Evolutionary conservation across 2,888 invertebrate genomes (phyloP).

Genomic region (Ichneumoninae sp.): DNA sequence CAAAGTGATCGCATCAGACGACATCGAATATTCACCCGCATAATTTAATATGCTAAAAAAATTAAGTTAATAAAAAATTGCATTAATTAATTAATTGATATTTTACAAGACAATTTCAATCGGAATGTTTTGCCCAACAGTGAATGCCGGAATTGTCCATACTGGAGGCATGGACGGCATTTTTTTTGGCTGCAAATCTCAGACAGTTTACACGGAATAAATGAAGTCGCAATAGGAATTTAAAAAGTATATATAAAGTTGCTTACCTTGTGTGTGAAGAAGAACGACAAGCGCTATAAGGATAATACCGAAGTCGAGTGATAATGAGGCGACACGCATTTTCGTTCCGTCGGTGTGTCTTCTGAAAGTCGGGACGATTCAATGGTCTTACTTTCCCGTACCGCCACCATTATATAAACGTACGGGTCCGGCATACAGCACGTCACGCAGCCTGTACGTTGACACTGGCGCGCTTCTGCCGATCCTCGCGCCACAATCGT

Average conservation of each 20-base stretch:
- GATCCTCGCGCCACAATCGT: conserved; percentile 19
- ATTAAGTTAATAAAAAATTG: background rate
- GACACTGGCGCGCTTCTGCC: conserved; percentile 50
- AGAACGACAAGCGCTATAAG: conserved; percentile 67
- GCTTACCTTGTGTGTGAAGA: conserved; percentile 70
- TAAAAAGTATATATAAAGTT: background rate
- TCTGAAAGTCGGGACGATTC: conserved; percentile 77
- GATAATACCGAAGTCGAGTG: conserved; percentile 62
- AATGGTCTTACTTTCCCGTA: conserved; percentile 78
- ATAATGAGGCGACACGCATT: conserved; percentile 69
- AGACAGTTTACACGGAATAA: background rate
- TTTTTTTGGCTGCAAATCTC: no score
- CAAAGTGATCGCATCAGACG: background rate
- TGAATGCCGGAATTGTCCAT: no score
- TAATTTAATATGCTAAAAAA: background rate
- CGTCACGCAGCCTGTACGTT: conserved; percentile 11
- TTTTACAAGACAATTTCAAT: background rate
- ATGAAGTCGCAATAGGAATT: background rate
- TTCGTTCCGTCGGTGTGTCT: conserved; percentile 66
- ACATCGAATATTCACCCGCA: background rate
- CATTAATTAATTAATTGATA: background rate
- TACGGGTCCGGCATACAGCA: conserved; percentile 63
- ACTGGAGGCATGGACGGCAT: no score
- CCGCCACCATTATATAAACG: conserved; percentile 78
- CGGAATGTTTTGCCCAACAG: no score